phyloP scores from a whole-genome alignment of 2,113 vertebrate species.

The Euleptes europaea region DNA sequence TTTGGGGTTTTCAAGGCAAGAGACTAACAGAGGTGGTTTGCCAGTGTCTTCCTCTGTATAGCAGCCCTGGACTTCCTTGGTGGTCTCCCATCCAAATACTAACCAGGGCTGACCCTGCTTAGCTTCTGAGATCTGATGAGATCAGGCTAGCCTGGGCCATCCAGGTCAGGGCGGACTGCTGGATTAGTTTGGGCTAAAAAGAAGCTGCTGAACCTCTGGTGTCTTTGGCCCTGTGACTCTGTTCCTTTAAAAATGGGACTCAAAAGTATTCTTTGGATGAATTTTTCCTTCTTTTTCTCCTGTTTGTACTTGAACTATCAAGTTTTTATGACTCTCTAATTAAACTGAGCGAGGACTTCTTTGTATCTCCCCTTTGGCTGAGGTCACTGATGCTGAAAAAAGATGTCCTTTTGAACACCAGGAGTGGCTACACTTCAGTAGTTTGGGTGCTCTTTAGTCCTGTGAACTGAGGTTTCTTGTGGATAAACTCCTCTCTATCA shows the following conservation, averaged over 20 bases:
- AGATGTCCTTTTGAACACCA: not conserved
- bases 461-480: not conserved
- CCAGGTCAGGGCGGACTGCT: no score
- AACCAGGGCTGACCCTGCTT: no score
- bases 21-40: no score
- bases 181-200: not conserved
- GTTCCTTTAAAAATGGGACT: not conserved
- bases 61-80: no score
- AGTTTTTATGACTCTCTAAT: not conserved
- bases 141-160: no score
- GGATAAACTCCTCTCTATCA: not conserved
- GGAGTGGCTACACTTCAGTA: not conserved
- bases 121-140: no score
- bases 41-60: no score
- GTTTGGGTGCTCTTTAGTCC: not conserved
- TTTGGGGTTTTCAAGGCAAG: no score
- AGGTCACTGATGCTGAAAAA: not conserved
- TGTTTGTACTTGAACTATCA: not conserved
- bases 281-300: not conserved
- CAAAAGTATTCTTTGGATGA: not conserved
- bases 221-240: not conserved
- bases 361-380: not conserved
- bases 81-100: no score
- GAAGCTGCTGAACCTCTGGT: not conserved
- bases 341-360: constrained; percentile 2